phyloP scores from a whole-genome alignment of 1,140 invertebrate genomes.

The Thalassaphorura encarpata region DNA sequence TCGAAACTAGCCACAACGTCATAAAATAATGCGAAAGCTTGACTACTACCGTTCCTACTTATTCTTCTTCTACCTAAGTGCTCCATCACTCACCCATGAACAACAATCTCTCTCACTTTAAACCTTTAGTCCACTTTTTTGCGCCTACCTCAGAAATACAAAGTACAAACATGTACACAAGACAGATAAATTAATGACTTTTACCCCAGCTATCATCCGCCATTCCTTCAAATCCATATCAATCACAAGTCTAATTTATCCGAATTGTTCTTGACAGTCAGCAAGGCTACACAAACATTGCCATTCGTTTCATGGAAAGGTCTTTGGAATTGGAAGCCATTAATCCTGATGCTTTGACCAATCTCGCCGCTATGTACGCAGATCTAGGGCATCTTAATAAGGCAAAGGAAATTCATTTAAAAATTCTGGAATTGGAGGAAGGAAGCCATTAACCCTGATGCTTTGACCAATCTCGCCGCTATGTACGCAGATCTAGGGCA shows the following conservation, averaged over 20 bases:
- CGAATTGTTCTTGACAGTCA: slow-evolving; percentile 32
- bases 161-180: too few species aligned
- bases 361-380: slow-evolving; percentile 34
- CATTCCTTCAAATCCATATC: too few species aligned
- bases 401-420: slow-evolving; percentile 34
- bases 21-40: background rate
- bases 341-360: slow-evolving; percentile 36
- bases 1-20: background rate
- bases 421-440: slow-evolving; percentile 34
- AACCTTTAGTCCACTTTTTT: too few species aligned
- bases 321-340: slow-evolving; percentile 35
- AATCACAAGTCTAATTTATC: too few species aligned
- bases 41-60: background rate
- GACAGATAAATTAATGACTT: too few species aligned
- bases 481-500: slow-evolving; percentile 33
- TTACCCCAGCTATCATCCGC: too few species aligned
- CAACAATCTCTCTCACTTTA: too few species aligned
- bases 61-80: background rate
- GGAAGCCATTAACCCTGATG: slow-evolving; percentile 35
- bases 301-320: slow-evolving; percentile 35
- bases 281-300: slow-evolving; percentile 33
- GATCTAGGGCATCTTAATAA: slow-evolving; percentile 31
- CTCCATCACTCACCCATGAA: slow-evolving; percentile 5
- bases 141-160: too few species aligned
- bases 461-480: slow-evolving; percentile 35